Percentiles rank a stretch among this genome's conserved stretches.
phyloP scores from a whole-genome alignment of 2,797 vertebrate species.

The Gadopsis marmoratus region DNA sequence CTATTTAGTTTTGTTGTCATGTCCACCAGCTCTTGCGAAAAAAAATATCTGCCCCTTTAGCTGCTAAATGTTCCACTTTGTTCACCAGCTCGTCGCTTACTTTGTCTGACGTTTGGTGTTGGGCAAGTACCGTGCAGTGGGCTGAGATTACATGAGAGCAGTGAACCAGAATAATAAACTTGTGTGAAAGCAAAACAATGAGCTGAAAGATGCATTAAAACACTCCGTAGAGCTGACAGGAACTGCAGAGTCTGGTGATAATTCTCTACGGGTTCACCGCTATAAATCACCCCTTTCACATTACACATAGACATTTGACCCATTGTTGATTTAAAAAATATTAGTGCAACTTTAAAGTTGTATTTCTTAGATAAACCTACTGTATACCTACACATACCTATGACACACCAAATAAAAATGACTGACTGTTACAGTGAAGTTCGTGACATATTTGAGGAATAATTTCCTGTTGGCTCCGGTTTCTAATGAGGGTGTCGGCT shows the following conservation, averaged over 20 bases:
- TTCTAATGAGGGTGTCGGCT: slow-evolving; percentile 9
- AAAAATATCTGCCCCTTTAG: background rate
- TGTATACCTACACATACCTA: background rate
- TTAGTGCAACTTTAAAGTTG: slow-evolving; percentile 1
- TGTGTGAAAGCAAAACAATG: background rate
- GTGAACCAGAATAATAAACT: background rate
- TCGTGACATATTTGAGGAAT: background rate
- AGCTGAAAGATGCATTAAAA: slow-evolving; percentile 1
- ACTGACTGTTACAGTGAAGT: background rate
- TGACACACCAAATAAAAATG: background rate
- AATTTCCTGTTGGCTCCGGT: background rate
- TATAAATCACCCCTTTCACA: background rate
- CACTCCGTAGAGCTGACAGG: background rate
- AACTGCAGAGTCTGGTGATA: slow-evolving; percentile 1
- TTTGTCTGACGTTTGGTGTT: background rate
- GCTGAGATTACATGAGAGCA: background rate
- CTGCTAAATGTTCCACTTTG: background rate
- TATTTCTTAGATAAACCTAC: background rate
- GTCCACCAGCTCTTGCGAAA: background rate
- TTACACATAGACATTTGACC: background rate
- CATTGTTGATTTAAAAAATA: background rate
- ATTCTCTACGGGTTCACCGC: background rate
- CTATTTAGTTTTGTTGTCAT: slow-evolving; percentile 7
- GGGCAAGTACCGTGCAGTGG: background rate
- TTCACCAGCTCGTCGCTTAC: background rate